Base-by-base conservation (phyloP, 2,888 invertebrate species). In the Panopea generosa region DNA sequence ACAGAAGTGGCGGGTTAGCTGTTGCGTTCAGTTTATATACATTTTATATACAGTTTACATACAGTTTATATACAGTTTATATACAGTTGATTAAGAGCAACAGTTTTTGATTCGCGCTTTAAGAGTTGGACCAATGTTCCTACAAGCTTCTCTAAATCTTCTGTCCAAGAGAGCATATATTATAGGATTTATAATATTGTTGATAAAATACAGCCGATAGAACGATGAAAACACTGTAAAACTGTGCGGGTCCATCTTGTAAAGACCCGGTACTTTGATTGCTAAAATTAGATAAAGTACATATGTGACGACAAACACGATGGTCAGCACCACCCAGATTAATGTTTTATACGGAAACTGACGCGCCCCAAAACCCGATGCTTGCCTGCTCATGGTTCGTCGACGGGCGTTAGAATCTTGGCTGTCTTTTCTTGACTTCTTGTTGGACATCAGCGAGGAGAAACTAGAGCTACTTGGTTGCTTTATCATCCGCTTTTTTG, bases 341-440 rank as follows among this genome's bases (percentile, higher is more conserved):
- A 77, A 29, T 6, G 77, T 77, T 33, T 77, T 77, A 57, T 76
- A 76, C 26, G 76, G 76, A 47, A 73, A 69, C 29, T 62, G 56
- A 20, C 77, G 66, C 27, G 74, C 52, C 4, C 81, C 77, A 29
- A 81, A 81, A 9, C 70, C 67, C 16, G 81, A 81, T 45, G 50
- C 53, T n/a, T 67, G 63, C 14, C 81, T 57, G 47, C 68, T 77
- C 65, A 77, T 74, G 6, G 63, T 77, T 16, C 70, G 62, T 18
- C 68, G 57, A 3, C 69, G 59, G 20, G 72, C 22, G 16, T 29
- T 20, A 2, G 67, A 59, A 24, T 65, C 65, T 0, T 50, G 55
- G 40, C 59, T 68, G 22, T 43, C 40, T 27, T 43, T 49, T 16
- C 56, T 14, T 2, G 18, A 24, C 40, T 43, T 20, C n/a, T 33